These are phyloP conservation scores for Bostrychus sinensis DNA, from an alignment of 2,113 vertebrate species.

Conservation along the genomic window DNA sequence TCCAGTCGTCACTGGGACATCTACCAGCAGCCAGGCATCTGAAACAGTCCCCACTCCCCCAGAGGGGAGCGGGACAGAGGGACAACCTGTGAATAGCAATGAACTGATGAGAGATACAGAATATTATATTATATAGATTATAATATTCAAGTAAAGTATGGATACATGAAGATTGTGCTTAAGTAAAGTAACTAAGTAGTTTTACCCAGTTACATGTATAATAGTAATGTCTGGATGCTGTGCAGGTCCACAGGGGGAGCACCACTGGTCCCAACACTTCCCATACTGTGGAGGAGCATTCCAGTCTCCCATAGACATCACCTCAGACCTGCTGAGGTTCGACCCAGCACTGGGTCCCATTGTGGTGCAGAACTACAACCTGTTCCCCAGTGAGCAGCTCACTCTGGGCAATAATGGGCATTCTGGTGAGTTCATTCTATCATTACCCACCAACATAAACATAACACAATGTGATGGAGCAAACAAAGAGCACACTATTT, in stretches of 20 bases:
- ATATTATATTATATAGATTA: too few relatives aligned
- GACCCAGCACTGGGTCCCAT: slow-evolving; percentile 84
- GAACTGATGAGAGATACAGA: too few relatives aligned
- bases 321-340: slow-evolving; percentile 84
- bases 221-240: too few relatives aligned
- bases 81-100: too few relatives aligned
- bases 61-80: too few relatives aligned
- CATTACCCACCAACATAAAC: neutral
- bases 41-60: too few relatives aligned
- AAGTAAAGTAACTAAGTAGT: too few relatives aligned
- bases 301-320: slow-evolving; percentile 93
- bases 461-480: neutral
- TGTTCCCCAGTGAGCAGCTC: slow-evolving; percentile 79
- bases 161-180: too few relatives aligned
- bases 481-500: neutral
- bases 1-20: too few relatives aligned
- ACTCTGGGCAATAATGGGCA: slow-evolving; percentile 92
- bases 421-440: slow-evolving; percentile 81
- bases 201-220: too few relatives aligned
- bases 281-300: slow-evolving; percentile 88
- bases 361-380: slow-evolving; percentile 86
- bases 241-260: slow-evolving; percentile 86
- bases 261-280: slow-evolving; percentile 84
- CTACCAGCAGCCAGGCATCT: too few relatives aligned
- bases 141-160: too few relatives aligned